These are phyloP conservation scores for Drosophila simulans DNA, from an alignment of 1,140 invertebrate species.

Conservation along the genomic window DNA sequence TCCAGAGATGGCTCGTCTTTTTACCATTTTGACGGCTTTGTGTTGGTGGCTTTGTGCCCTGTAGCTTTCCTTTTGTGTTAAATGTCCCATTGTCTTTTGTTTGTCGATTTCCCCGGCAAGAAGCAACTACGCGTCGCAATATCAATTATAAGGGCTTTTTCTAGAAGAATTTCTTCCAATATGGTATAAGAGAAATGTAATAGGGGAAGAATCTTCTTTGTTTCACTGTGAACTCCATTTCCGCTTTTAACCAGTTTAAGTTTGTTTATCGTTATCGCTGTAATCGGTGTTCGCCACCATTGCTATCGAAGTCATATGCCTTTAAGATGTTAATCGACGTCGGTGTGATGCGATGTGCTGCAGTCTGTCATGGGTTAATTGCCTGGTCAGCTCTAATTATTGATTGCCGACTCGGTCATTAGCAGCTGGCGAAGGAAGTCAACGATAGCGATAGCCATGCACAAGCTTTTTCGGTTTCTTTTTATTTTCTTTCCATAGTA, in stretches of 20 bases:
- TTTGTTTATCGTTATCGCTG: constrained; percentile 18
- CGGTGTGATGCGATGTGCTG: constrained; percentile 16
- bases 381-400: constrained; percentile 47
- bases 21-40: constrained; percentile 10
- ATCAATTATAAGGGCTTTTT: too few species aligned
- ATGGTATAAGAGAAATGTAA: too few species aligned
- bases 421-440: constrained; percentile 26
- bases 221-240: background rate
- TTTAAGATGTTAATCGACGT: constrained; percentile 13
- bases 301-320: constrained; percentile 33
- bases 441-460: constrained; percentile 30
- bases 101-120: constrained; percentile 23
- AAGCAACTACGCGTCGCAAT: background rate
- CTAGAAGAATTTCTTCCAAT: too few species aligned
- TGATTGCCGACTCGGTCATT: constrained; percentile 47
- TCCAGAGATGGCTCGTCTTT: constrained; percentile 14
- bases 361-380: constrained; percentile 47
- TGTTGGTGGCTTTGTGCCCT: constrained; percentile 13
- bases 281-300: constrained; percentile 11
- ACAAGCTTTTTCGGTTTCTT: constrained; percentile 15
- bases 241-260: constrained; percentile 4
- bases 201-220: too few species aligned
- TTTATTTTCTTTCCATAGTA: background rate
- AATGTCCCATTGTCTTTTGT: constrained; percentile 17
- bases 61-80: background rate